Evolutionary conservation across 2,888 invertebrate genomes (phyloP), one percentile per base, ranked within the genome.

Genomic region (Copidosoma aretas): DNA sequence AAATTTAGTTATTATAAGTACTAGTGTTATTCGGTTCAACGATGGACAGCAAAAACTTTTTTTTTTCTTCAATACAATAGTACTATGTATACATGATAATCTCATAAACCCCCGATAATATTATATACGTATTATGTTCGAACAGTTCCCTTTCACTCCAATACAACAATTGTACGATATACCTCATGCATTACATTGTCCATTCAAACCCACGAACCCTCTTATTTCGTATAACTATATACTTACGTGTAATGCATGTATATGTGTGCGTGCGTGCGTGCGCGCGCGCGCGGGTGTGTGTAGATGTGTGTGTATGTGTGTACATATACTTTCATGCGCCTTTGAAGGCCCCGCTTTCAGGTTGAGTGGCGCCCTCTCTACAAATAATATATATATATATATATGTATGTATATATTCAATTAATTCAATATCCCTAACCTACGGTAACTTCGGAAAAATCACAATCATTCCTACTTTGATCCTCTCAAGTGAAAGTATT

Each of bases 311-410:
- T 32, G 8, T 60, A 22, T 25, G 25, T 64, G 32, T 65, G 22
- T 65, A 54, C 56, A 46, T 32, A 67, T 70, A 70, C 70, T 70
- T 70, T 70, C 70, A 70, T 70, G 60, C 66, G 67, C 63, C 43
- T 60, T 70, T 17, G 65, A 69, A 53, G 60, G 65, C 59, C 49
- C 59, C 65, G 39, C 68, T 62, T 39, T 25, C 12, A 25, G 32
- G 8, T 59, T n/a, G 32, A 60, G 68, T 53, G 62, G 65, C 65
- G 69, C 65, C 65, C 58, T 65, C 65, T 64, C 57, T 61, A 58
- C 46, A 52, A 41, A n/a, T 32, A 32, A 32, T 32, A 32, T 32
- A 32, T 32, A 5, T 46, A 46, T 46, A n/a, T 46, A 46, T 14
- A 41, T 14, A 8, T 41, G 14, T 10, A 41, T 10, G 10, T 41